Conservation (phyloP, 2,888 invertebrate species). For the Cheilosia soror region DNA sequence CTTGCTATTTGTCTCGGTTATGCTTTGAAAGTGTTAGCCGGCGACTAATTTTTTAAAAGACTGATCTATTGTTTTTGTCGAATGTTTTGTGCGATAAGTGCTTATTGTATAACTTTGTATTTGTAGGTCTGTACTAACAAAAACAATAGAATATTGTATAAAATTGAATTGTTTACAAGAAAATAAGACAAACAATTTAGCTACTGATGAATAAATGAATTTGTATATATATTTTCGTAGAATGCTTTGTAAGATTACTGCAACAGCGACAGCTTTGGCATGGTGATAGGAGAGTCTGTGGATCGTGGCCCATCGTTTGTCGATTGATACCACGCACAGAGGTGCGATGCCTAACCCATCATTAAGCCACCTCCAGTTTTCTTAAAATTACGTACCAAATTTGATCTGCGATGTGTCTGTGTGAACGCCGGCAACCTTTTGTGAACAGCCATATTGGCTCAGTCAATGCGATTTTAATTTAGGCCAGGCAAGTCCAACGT, state of each 20-base stretch:
- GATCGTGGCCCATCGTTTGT: no score
- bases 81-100: constrained; percentile 37
- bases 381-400: no score
- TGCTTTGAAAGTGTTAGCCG: constrained; percentile 55
- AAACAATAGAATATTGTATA: constrained; percentile 55
- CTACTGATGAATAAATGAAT: constrained; percentile 45
- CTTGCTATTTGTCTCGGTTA: constrained; percentile 31
- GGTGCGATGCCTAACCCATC: no score
- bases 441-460: no score
- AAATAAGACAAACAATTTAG: constrained; percentile 1
- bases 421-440: no score
- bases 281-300: no score
- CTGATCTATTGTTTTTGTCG: constrained; percentile 68
- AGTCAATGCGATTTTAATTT: no score
- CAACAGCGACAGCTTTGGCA: no score
- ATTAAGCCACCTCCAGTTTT: no score
- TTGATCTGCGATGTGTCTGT: no score
- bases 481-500: no score
- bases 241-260: not conserved
- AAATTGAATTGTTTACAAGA: constrained; percentile 39
- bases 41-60: constrained; percentile 65
- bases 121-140: constrained; percentile 59
- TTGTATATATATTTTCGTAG: constrained; percentile 26
- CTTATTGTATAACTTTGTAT: constrained; percentile 24
- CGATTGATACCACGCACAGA: no score